Percentiles rank a stretch among this genome's conserved stretches.
Evolutionary conservation across 2,888 invertebrate genomes (phyloP).

Genomic region (Drosophila recens): DNA sequence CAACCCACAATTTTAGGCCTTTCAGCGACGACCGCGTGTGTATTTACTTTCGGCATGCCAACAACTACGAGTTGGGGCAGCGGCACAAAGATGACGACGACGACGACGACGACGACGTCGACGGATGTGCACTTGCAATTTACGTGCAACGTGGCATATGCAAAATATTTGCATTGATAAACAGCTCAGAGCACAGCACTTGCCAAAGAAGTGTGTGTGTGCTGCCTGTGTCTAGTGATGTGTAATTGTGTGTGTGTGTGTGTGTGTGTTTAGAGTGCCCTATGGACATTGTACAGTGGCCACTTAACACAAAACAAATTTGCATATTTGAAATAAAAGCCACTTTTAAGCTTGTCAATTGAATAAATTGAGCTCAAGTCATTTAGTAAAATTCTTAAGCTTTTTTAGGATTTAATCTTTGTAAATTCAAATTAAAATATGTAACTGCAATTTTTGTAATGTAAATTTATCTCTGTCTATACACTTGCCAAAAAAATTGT

Average conservation of each 20-base stretch:
- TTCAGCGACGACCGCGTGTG: slow-evolving; percentile 58
- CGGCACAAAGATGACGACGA: slow-evolving; percentile 50
- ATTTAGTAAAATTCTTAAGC: background rate
- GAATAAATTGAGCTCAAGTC: slow-evolving; percentile 17
- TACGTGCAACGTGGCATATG: slow-evolving; percentile 77
- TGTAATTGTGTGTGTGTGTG: slow-evolving; percentile 1
- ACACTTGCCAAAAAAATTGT: too few relatives aligned
- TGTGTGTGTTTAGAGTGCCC: slow-evolving; percentile 11
- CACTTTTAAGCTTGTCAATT: slow-evolving; percentile 21
- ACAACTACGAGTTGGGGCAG: slow-evolving; percentile 15
- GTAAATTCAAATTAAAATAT: background rate
- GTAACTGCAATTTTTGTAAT: too few relatives aligned
- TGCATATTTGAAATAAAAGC: slow-evolving; percentile 40
- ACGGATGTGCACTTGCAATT: slow-evolving; percentile 75
- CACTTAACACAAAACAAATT: slow-evolving; percentile 54
- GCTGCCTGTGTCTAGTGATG: slow-evolving; percentile 38
- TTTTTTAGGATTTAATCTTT: background rate
- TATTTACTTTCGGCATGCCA: slow-evolving; percentile 57
- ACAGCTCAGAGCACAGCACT: slow-evolving; percentile 63
- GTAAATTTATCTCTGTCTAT: too few relatives aligned
- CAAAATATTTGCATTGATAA: slow-evolving; percentile 79
- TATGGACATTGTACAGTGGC: slow-evolving; percentile 53
- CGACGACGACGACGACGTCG: slow-evolving; percentile 26
- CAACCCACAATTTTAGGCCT: slow-evolving; percentile 65
- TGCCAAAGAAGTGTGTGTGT: slow-evolving; percentile 33